Evolutionary conservation across 2,113 vertebrate species (phyloP).

Genomic region (Paramormyrops kingsleyae): DNA sequence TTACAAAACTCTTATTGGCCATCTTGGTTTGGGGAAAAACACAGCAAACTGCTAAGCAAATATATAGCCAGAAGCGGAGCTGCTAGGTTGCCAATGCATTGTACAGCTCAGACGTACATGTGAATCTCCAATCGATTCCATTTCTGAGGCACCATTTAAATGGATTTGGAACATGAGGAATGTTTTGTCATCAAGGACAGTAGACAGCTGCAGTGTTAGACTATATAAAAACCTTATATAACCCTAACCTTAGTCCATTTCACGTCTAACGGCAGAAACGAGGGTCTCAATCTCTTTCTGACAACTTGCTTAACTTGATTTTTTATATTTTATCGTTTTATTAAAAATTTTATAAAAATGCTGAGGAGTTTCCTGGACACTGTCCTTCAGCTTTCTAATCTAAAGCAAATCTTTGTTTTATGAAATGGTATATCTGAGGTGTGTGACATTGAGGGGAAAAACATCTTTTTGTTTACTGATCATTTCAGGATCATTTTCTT

Average conservation of each 20-base stretch:
- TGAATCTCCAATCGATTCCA: background rate
- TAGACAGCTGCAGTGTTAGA: background rate
- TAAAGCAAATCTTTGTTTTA: background rate
- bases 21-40: background rate
- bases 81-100: background rate
- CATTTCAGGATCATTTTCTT: background rate
- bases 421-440: background rate
- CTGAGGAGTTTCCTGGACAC: background rate
- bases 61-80: background rate
- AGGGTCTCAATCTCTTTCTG: background rate
- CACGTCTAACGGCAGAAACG: background rate
- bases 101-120: background rate
- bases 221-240: background rate
- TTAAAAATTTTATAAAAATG: constrained; percentile 21
- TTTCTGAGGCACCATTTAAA: constrained; percentile 3
- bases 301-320: background rate
- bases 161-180: constrained; percentile 2
- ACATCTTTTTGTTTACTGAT: background rate
- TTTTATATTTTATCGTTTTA: constrained; percentile 16
- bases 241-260: background rate
- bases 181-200: background rate
- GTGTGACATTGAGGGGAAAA: background rate
- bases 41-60: background rate
- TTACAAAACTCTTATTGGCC: background rate
- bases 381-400: background rate